Conservation (phyloP, 2,113 vertebrate species). For the Pterophyllum scalare region DNA sequence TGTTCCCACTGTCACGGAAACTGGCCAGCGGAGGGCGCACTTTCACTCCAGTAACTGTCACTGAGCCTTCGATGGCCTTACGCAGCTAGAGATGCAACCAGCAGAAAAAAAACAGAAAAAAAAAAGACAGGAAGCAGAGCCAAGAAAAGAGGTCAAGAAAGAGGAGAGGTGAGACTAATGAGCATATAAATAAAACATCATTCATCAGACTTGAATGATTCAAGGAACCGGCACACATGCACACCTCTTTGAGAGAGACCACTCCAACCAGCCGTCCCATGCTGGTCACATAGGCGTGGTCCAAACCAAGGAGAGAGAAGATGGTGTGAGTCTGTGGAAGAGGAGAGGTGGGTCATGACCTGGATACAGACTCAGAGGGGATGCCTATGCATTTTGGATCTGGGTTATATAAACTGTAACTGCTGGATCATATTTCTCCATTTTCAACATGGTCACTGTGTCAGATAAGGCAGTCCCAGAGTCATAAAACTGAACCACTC, state of each 20-base stretch:
- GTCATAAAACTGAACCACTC: background rate
- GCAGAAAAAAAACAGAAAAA: background rate
- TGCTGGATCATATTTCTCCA: background rate
- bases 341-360: slow-evolving; percentile 41
- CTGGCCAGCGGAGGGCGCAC: slow-evolving; percentile 95
- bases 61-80: slow-evolving; percentile 96
- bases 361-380: slow-evolving; percentile 26
- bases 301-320: slow-evolving; percentile 96
- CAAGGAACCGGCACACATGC: background rate
- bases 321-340: slow-evolving; percentile 92
- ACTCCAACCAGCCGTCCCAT: slow-evolving; percentile 95
- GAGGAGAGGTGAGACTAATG: background rate
- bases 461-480: background rate
- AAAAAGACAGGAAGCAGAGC: background rate
- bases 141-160: background rate
- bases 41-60: slow-evolving; percentile 94
- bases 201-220: background rate
- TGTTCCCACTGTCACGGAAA: slow-evolving; percentile 94
- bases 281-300: slow-evolving; percentile 97
- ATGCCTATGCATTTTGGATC: slow-evolving; percentile 23
- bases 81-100: slow-evolving; percentile 83
- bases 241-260: slow-evolving; percentile 95
- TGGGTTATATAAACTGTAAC: slow-evolving; percentile 1
- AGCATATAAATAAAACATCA: background rate
- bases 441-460: background rate